Evolutionary conservation across 2,797 vertebrate genomes (phyloP), one percentile per base, ranked within the genome.

Genomic region (Sebastes oblongus): DNA sequence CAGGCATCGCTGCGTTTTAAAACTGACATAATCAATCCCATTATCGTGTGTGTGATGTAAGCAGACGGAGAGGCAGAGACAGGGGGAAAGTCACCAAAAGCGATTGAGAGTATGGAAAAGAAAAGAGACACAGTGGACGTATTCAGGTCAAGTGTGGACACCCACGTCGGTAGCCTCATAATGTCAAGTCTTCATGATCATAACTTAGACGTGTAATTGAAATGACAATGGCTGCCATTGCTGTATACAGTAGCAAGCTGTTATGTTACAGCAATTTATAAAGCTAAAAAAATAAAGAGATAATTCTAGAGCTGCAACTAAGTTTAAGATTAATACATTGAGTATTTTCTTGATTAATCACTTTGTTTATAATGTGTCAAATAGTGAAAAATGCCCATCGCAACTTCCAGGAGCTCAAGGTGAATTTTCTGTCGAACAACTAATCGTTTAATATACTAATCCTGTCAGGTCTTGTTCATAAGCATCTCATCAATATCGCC

Each of bases 1-100:
- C 72, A 50, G 76, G 69, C 65, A 61, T 52, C 6, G 1, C 29
- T 62, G 80, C 24, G 16, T 50, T 34, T 72, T 69, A 18, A 82
- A 82, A 75, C 18, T 18, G 75, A 83, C 74, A 27, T 66, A 12
- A 64, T 80, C 76, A 79, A 20, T 75, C 61, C 16, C 34, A 70
- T 82, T 69, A 78, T 42, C 18, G 9, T 13, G 22, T 30, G 25
- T 30, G 66, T 67, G 67, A 84, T 71, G 65, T 7, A 65, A 46
- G 34, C 1, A 52, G 42, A 73, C 7, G 22, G 55, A 70, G 72
- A 42, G 46, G 42, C 55, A 52, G 60, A 50, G 3, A 39, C 1
- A 24, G 70, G 64, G 64, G 59, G 59, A 60, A n/a, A 66, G 39
- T 46, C 14, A 29, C 6, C 20, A 14, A 13, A 64, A 39, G 20